These are phyloP conservation scores for Drosophila flavopinicola DNA, from an alignment of 2,888 invertebrate species.

Conservation along the genomic window DNA sequence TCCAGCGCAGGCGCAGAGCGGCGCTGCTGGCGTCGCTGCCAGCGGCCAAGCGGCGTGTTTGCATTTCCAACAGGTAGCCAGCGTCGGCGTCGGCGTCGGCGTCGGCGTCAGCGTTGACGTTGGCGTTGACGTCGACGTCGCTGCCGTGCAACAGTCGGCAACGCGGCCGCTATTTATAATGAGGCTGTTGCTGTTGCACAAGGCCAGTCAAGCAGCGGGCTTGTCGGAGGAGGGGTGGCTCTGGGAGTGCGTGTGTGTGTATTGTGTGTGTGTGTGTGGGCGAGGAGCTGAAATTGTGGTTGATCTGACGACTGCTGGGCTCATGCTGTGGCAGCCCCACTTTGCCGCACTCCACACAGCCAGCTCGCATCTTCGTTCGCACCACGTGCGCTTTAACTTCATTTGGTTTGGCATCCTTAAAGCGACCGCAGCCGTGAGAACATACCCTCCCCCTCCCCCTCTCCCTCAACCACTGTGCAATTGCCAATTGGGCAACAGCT, in stretches of 20 bases:
- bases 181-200: conserved; percentile 48
- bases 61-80: conserved; percentile 78
- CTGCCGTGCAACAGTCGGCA: conserved; percentile 68
- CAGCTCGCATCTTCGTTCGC: background rate
- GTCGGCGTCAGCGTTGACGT: conserved; percentile 11
- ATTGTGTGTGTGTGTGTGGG: too few species aligned
- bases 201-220: conserved; percentile 27
- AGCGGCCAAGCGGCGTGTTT: conserved; percentile 45
- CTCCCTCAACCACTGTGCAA: conserved; percentile 13
- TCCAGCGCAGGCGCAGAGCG: conserved; percentile 64
- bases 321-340: conserved; percentile 41
- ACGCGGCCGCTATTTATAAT: conserved; percentile 62
- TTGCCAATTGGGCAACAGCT: conserved; percentile 33
- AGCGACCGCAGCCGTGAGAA: conserved; percentile 11
- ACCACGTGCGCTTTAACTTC: conserved; percentile 57
- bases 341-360: background rate
- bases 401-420: conserved; percentile 47
- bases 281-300: conserved; percentile 18
- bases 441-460: too few species aligned
- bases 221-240: background rate
- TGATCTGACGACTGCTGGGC: conserved; percentile 25
- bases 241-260: too few species aligned
- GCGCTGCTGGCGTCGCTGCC: conserved; percentile 43
- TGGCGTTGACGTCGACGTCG: too few species aligned
- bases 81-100: conserved; percentile 33